Evolutionary conservation across 2,797 vertebrate genomes (phyloP).

Genomic region (Eurystomus glaucurus): DNA sequence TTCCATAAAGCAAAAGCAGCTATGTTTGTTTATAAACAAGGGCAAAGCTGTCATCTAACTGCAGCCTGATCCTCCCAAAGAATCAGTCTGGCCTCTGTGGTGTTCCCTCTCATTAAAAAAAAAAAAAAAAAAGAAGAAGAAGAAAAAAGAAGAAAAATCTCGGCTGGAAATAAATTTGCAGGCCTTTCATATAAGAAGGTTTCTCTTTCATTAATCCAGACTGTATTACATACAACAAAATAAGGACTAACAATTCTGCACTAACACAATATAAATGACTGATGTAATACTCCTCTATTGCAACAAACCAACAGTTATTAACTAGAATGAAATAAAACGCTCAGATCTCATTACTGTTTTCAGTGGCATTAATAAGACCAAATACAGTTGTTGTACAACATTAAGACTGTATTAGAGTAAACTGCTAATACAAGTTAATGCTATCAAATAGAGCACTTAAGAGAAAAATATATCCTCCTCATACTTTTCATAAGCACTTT

Average conservation of each 20-base stretch:
- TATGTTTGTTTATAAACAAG: not conserved
- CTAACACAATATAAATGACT: slow-evolving; percentile 21
- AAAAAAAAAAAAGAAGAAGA: not conserved
- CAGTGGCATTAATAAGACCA: slow-evolving; percentile 64
- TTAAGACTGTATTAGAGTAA: slow-evolving; percentile 67
- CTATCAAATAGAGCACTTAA: slow-evolving; percentile 56
- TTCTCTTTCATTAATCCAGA: not conserved
- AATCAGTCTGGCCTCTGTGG: not conserved
- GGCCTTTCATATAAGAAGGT: not conserved
- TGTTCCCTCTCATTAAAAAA: not conserved
- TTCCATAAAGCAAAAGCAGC: not conserved
- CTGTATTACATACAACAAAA: not conserved
- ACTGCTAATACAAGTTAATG: slow-evolving; percentile 75
- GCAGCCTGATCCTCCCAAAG: not conserved
- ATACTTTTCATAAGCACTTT: slow-evolving; percentile 34
- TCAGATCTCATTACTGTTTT: slow-evolving; percentile 56
- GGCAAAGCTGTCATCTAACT: not conserved
- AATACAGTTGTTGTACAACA: slow-evolving; percentile 58
- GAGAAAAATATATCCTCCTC: slow-evolving; percentile 44
- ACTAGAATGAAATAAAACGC: slow-evolving; percentile 41
- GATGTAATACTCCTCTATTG: slow-evolving; percentile 4
- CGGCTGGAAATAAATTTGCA: not conserved
- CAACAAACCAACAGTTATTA: slow-evolving; percentile 33
- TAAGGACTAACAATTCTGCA: slow-evolving; percentile 1
- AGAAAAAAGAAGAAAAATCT: no score